phyloP scores from a whole-genome alignment of 2,797 vertebrate genomes.

The Synaphobranchus kaupii region DNA sequence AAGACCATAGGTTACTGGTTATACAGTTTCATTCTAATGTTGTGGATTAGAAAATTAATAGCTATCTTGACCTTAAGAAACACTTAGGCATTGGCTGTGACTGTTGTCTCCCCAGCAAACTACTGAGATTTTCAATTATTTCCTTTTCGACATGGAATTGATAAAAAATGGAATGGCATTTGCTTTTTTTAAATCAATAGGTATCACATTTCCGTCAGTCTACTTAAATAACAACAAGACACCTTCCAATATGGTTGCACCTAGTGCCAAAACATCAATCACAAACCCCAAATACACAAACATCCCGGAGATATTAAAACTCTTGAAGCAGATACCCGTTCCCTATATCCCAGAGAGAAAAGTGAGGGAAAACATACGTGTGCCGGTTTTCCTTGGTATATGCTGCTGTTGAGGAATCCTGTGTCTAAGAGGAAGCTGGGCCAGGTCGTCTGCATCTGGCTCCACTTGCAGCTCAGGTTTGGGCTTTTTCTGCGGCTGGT shows the following conservation, averaged over 20 bases:
- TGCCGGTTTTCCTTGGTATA: background rate
- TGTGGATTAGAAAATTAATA: background rate
- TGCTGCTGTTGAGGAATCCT: background rate
- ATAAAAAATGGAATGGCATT: background rate
- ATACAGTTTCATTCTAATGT: background rate
- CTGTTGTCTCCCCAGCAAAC: background rate
- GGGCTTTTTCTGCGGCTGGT: background rate
- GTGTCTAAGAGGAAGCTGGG: accelerated
- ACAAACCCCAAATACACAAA: background rate
- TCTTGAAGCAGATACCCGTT: background rate
- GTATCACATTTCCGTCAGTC: background rate
- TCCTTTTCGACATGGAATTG: background rate
- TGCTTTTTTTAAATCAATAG: background rate
- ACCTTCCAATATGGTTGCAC: background rate
- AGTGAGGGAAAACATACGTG: constrained; percentile 47
- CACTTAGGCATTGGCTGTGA: background rate
- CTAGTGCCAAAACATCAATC: background rate
- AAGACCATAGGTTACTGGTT: background rate
- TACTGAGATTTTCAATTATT: background rate
- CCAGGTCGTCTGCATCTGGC: background rate
- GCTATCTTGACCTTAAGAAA: background rate
- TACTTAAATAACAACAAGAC: background rate
- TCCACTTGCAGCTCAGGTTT: background rate
- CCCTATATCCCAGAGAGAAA: background rate
- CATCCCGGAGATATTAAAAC: background rate